Evolutionary conservation across 2,888 invertebrate genomes (phyloP).

Genomic region (Onthophagus sagittarius): DNA sequence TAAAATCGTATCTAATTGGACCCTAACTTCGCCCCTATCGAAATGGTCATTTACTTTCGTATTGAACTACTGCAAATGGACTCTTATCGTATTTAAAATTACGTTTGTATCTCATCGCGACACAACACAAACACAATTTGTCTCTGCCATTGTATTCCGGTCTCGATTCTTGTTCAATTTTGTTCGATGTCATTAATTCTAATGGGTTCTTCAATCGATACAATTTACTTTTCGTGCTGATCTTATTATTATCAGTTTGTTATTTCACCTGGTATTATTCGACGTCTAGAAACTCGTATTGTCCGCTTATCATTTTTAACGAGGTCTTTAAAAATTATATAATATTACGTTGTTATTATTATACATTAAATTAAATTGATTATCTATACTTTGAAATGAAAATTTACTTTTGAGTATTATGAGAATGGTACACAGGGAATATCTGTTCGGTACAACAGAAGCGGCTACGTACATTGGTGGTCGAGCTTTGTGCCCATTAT

Average conservation of each 20-base stretch:
- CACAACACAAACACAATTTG: background rate
- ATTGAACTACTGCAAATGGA: background rate
- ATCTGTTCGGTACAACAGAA: conserved; percentile 25
- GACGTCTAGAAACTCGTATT: background rate
- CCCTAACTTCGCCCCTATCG: no score
- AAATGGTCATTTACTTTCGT: no score
- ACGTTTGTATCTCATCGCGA: background rate
- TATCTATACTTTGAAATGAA: background rate
- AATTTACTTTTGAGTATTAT: background rate
- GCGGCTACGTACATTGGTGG: conserved; percentile 24
- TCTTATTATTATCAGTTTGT: background rate
- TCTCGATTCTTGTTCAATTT: background rate
- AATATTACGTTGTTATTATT: no score
- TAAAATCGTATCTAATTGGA: no score
- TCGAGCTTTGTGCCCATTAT: conserved; percentile 14
- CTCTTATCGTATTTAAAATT: background rate
- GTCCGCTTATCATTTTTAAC: background rate
- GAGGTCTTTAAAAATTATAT: background rate
- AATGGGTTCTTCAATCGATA: background rate
- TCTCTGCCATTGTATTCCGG: background rate
- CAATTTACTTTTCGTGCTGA: background rate
- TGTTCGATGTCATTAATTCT: background rate
- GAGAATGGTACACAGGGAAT: conserved; percentile 22
- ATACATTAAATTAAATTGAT: background rate
- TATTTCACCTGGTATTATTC: background rate